Conservation (phyloP, 2,888 invertebrate genomes). For the Coronaproctus castanopsis region DNA sequence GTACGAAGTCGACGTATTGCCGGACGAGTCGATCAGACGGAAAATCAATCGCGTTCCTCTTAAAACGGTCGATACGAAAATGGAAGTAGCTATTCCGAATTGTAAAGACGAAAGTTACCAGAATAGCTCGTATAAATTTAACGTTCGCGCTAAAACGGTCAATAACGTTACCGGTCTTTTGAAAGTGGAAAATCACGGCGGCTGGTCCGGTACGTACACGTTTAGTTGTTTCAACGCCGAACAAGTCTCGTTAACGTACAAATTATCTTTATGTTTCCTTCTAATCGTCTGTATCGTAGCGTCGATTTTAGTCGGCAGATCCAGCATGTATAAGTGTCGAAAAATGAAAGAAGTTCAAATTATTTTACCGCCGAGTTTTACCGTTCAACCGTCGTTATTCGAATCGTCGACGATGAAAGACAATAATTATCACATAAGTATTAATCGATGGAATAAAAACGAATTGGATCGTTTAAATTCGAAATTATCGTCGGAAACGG, state of each 20-base stretch:
- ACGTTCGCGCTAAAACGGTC: not conserved
- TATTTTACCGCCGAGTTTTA: conserved; percentile 7
- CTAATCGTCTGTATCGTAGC: not conserved
- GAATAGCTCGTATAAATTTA: not conserved
- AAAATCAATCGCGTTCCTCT: not conserved
- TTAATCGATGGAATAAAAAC: not conserved
- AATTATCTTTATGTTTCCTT: not conserved
- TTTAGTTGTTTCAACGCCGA: not conserved
- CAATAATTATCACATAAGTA: not conserved
- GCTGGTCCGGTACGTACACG: not conserved
- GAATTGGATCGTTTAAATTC: not conserved
- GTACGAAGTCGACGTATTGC: conserved; percentile 31
- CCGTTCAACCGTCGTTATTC: no score
- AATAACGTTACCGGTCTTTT: not conserved
- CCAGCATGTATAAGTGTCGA: conserved; percentile 2
- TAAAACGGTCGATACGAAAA: not conserved
- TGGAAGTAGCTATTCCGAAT: not conserved
- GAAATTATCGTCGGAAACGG: not conserved
- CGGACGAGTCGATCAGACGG: not conserved
- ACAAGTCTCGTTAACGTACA: not conserved
- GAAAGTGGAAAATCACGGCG: not conserved
- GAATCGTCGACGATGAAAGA: not conserved
- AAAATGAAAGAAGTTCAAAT: conserved; percentile 8
- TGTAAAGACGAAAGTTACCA: not conserved
- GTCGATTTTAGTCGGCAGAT: not conserved